Evolutionary conservation across 35 echinoderm and acorn worm genomes (phyloP).

Genomic region (Patiria miniata): DNA sequence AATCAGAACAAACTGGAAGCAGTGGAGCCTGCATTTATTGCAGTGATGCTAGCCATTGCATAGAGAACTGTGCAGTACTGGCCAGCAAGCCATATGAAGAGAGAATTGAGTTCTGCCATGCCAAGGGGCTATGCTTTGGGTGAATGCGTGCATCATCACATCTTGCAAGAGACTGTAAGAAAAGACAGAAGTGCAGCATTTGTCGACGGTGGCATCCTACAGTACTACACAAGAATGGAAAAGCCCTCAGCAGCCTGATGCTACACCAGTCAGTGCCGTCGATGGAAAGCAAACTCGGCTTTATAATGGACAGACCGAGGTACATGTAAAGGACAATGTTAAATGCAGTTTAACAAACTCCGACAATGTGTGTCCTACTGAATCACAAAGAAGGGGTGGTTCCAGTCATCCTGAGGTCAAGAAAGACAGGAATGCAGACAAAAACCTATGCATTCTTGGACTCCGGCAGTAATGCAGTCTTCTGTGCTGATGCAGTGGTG

Average conservation of each 20-base stretch:
- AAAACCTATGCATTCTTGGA: constrained; percentile 9
- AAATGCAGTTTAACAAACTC: constrained; percentile 17
- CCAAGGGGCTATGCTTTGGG: constrained; percentile 25
- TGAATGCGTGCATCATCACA: background rate
- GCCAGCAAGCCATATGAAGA: background rate
- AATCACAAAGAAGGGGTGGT: background rate
- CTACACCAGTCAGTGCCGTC: too few relatives aligned
- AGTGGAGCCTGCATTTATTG: too few relatives aligned
- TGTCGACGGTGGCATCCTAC: constrained; percentile 35
- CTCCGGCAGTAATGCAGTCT: constrained; percentile 26
- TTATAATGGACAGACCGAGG: background rate
- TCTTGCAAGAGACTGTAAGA: constrained; percentile 19
- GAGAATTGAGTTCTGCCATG: background rate
- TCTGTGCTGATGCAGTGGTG: constrained; percentile 16
- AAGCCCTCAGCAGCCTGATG: background rate
- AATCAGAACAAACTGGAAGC: too few relatives aligned
- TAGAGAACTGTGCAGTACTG: too few relatives aligned
- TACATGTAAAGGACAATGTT: background rate
- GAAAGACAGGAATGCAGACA: constrained; percentile 1
- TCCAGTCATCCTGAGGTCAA: constrained; percentile 1
- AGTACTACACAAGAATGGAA: constrained; percentile 28
- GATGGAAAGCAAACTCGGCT: background rate
- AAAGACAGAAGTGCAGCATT: constrained; percentile 1
- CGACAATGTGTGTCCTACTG: too few relatives aligned
- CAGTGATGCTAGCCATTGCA: too few relatives aligned